These are phyloP conservation scores for Agrochola circellaris DNA, from an alignment of 2,888 invertebrate genomes.

Conservation along the genomic window DNA sequence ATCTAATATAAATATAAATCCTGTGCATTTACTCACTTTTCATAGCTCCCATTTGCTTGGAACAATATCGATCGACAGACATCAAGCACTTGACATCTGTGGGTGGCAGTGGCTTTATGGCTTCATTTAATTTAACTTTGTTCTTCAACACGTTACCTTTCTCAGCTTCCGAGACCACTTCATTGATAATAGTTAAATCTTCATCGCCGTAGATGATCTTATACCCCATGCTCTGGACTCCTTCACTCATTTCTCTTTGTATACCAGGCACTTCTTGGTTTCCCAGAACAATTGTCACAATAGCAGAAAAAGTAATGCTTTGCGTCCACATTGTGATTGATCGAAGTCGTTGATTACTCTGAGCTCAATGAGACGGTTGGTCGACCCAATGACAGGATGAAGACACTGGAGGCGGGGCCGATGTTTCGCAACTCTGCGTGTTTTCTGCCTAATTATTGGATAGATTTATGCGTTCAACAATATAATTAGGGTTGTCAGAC, in stretches of 20 bases:
- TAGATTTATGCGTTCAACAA: constrained; percentile 73
- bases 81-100: constrained; percentile 86
- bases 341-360: constrained; percentile 60
- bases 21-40: constrained; percentile 79
- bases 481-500: constrained; percentile 75
- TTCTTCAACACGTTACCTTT: constrained; percentile 72
- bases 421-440: constrained; percentile 79
- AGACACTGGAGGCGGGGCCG: constrained; percentile 58
- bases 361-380: constrained; percentile 56
- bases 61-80: constrained; percentile 84
- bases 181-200: constrained; percentile 79
- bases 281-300: constrained; percentile 60
- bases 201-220: constrained; percentile 83
- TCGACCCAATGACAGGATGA: constrained; percentile 52
- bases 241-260: constrained; percentile 75
- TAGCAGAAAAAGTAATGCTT: constrained; percentile 56
- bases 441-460: constrained; percentile 74
- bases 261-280: constrained; percentile 74
- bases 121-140: constrained; percentile 73
- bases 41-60: constrained; percentile 80
- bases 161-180: constrained; percentile 79
- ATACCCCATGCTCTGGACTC: constrained; percentile 77
- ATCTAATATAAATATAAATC: neutral
- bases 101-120: constrained; percentile 76
- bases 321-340: constrained; percentile 74